phyloP scores from a whole-genome alignment of 2,113 vertebrate species.

The Embiotoca jacksoni region DNA sequence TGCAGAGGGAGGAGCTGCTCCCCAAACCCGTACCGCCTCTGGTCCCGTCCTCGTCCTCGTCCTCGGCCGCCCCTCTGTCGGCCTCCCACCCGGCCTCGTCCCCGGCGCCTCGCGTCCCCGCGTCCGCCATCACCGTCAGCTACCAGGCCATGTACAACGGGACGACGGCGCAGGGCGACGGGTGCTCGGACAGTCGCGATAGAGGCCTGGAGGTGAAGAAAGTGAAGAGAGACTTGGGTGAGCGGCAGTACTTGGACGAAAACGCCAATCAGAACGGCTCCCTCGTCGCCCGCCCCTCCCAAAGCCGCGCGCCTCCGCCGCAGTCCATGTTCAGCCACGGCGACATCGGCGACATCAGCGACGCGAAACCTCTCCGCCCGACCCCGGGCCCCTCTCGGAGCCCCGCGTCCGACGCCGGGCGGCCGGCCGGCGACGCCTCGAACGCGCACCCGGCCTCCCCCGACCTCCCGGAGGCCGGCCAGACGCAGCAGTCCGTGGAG shows the following conservation, averaged over 20 bases:
- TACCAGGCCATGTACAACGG: slow-evolving; percentile 78
- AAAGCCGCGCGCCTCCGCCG: slow-evolving; percentile 39
- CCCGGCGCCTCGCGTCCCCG: slow-evolving; percentile 38
- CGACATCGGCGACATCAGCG: slow-evolving; percentile 53
- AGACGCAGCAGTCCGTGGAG: slow-evolving; percentile 81
- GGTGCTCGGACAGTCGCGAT: slow-evolving; percentile 75
- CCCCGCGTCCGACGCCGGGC: slow-evolving; percentile 39
- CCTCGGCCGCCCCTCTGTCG: slow-evolving; percentile 41
- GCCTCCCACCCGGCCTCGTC: slow-evolving; percentile 36
- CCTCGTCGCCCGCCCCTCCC: slow-evolving; percentile 49
- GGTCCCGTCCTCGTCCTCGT: slow-evolving; percentile 58
- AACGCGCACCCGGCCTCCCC: slow-evolving; percentile 22
- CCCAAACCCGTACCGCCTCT: slow-evolving; percentile 70
- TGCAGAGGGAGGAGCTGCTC: slow-evolving; percentile 84
- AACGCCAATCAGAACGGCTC: slow-evolving; percentile 77
- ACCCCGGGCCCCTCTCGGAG: slow-evolving; percentile 50
- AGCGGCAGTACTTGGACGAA: slow-evolving; percentile 69
- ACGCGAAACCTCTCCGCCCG: slow-evolving; percentile 46
- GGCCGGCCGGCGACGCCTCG: slow-evolving; percentile 30
- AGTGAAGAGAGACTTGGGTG: slow-evolving; percentile 83
- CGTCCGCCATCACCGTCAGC: slow-evolving; percentile 53
- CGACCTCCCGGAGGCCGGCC: slow-evolving; percentile 57
- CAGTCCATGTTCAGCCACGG: slow-evolving; percentile 59
- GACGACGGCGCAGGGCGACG: slow-evolving; percentile 66
- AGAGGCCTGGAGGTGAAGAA: slow-evolving; percentile 87